phyloP scores from a whole-genome alignment of 2,113 vertebrate species.

The Dipodomys spectabilis region DNA sequence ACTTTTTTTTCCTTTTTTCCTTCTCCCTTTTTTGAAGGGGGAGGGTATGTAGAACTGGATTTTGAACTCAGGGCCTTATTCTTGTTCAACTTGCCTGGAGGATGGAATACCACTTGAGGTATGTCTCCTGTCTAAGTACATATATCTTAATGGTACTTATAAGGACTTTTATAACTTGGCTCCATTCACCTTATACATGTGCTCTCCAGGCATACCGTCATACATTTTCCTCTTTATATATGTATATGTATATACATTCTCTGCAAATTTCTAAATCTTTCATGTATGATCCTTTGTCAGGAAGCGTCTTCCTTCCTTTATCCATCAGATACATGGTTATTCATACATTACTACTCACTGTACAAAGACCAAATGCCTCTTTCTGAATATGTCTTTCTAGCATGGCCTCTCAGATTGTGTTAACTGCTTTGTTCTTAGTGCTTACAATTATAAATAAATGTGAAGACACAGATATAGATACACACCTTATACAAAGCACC shows the following conservation, averaged over 20 bases:
- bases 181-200: background rate
- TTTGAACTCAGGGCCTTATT: too few species aligned
- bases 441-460: background rate
- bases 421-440: background rate
- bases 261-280: too few species aligned
- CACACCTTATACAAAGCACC: background rate
- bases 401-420: background rate
- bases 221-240: background rate
- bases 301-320: background rate
- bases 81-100: too few species aligned
- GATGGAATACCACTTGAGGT: too few species aligned
- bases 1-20: too few species aligned
- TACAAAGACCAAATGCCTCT: background rate
- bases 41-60: too few species aligned
- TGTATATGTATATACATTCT: too few species aligned
- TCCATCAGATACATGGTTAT: background rate
- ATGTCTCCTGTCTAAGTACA: too few species aligned
- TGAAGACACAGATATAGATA: background rate
- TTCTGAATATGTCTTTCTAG: background rate
- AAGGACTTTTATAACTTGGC: background rate
- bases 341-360: background rate
- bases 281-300: background rate
- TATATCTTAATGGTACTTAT: background rate
- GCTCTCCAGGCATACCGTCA: too few species aligned
- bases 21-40: too few species aligned